phyloP scores from a whole-genome alignment of 1,140 invertebrate genomes.

The Magallana gigas region DNA sequence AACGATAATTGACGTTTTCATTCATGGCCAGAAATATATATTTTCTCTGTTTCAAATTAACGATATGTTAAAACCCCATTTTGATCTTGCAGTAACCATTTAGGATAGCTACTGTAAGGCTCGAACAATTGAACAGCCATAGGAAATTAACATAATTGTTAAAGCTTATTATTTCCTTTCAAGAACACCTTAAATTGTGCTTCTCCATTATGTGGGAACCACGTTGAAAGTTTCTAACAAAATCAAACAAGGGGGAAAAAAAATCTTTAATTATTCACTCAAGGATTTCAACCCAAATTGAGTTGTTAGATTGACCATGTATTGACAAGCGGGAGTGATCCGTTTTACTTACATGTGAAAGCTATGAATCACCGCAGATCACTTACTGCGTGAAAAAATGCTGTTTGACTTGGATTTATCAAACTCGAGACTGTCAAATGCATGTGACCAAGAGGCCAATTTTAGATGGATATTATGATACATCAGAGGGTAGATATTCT shows the following conservation, averaged over 20 bases:
- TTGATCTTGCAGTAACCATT: neutral
- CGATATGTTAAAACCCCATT: constrained; percentile 16
- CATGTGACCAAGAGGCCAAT: neutral
- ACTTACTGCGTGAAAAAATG: constrained; percentile 20
- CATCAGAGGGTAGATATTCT: constrained; percentile 2
- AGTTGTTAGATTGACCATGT: constrained; percentile 29
- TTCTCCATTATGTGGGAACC: constrained; percentile 1
- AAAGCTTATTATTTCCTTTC: neutral
- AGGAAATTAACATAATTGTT: constrained; percentile 34
- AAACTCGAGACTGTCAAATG: neutral
- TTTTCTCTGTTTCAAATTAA: constrained; percentile 24
- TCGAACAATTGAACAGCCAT: constrained; percentile 2
- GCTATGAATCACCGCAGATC: constrained; percentile 15
- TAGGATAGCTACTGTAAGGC: neutral
- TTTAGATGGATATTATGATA: neutral
- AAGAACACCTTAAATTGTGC: constrained; percentile 15
- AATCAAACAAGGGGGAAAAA: neutral
- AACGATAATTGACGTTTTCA: neutral
- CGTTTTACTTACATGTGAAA: constrained; percentile 26
- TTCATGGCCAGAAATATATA: neutral
- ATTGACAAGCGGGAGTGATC: constrained; percentile 25
- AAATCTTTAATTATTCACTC: constrained; percentile 10
- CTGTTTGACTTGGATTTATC: constrained; percentile 22
- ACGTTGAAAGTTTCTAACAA: constrained; percentile 30
- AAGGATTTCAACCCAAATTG: constrained; percentile 31